phyloP scores from a whole-genome alignment of 2,113 vertebrate species.

The human region GRCh38 chr12:45756001-45756500 shows the following conservation, averaged over 20 bases:
- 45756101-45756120: too few relatives aligned
- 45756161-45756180: too few relatives aligned
- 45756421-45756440: constrained; percentile 6
- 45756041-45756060: too few relatives aligned
- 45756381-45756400: constrained; percentile 1
- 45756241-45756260: neutral
- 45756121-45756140: too few relatives aligned
- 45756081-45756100: too few relatives aligned
- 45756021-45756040: too few relatives aligned
- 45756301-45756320: neutral
- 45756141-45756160: too few relatives aligned
- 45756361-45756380: neutral
- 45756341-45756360: neutral
- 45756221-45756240: neutral
- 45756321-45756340: neutral
- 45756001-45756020: too few relatives aligned
- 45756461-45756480: constrained; percentile 3
- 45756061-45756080: too few relatives aligned
- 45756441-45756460: constrained; percentile 12
- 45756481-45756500: neutral
- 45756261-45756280: neutral
- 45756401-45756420: constrained; percentile 15
- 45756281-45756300: neutral
- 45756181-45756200: too few relatives aligned
- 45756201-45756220: neutral